A percentile compares a stretch with the other conserved stretches of the same genome.
phyloP scores from a whole-genome alignment of 1,140 invertebrate species.

The Drosophila obscura region DNA sequence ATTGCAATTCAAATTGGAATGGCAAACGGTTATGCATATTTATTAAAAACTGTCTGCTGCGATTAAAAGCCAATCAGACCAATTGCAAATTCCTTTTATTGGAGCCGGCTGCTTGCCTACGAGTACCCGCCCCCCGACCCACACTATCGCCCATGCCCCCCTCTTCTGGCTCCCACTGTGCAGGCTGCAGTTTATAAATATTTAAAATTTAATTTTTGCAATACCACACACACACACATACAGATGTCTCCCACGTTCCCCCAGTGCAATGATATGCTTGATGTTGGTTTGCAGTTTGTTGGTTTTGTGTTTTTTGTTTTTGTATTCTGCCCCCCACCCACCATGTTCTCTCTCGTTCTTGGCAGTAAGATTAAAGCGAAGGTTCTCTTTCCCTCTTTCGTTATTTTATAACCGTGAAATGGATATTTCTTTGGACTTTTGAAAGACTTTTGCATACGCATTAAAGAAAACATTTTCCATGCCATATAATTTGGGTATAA shows the following conservation, averaged over 20 bases:
- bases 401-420: no score
- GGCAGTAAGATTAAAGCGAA: slow-evolving; percentile 69
- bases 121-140: slow-evolving; percentile 12
- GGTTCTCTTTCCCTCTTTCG: background rate
- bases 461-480: no score
- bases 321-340: no score
- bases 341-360: slow-evolving; percentile 13
- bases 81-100: slow-evolving; percentile 82
- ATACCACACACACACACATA: slow-evolving; percentile 38
- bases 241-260: slow-evolving; percentile 1
- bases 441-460: no score
- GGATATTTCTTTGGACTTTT: no score
- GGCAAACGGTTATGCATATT: slow-evolving; percentile 74
- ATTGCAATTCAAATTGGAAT: slow-evolving; percentile 21
- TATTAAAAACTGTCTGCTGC: slow-evolving; percentile 81
- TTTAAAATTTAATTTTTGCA: slow-evolving; percentile 81
- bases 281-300: slow-evolving; percentile 41
- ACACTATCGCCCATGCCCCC: background rate
- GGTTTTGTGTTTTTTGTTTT: slow-evolving; percentile 9
- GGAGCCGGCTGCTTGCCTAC: slow-evolving; percentile 20
- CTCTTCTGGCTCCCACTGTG: background rate
- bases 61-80: slow-evolving; percentile 81
- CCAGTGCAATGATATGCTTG: slow-evolving; percentile 32
- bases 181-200: slow-evolving; percentile 68
- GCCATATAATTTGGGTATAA: no score